Evolutionary conservation across 2,797 vertebrate species (phyloP), one percentile per base, ranked within the genome.

Genomic region (Miichthys miiuy): DNA sequence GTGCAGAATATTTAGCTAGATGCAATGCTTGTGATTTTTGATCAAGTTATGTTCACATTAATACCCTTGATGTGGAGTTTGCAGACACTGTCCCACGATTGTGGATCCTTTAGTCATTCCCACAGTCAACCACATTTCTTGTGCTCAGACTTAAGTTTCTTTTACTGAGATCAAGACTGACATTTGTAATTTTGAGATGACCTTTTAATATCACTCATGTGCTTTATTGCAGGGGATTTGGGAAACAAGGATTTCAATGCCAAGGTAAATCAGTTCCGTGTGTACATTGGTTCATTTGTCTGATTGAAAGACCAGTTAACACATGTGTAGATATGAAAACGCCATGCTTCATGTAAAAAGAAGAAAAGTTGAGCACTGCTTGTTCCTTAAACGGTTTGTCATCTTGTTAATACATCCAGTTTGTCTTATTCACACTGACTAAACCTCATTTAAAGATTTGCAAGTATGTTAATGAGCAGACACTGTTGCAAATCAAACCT

Each of bases 231-330:
- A 99, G 98, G 98, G 98, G 98, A 80, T 99, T 99, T 95, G 98
- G 98, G 75, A 99, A 99, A 89, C 98, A 99, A 96, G 98, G 98
- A 95, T 99, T 99, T 93, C 98, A 99, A 93, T 99, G 98, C 94
- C 98, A 99, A 98, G 98, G 98, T 99, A 99, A 94, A 46, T 1
- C 13, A 61, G 48, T 51, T 82, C n/a, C 42, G n/a, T 74, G 14
- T 69, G 21, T 67, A 38, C 7, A 18, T 66, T 65, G 34, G 1
- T 12, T 48, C 6, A 27, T 30, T 62, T 25, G 27, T 47, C 68
- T 68, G 21, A 25, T 10, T 5, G 6, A 30, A 9, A 12, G 12
- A 4, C 30, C 16, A 38, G 11, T 1, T n/a, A 70, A 7, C 13
- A 0, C n/a, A 38, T 8, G 23, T 69, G 9, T 7, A 62, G 44